phyloP scores from a whole-genome alignment of 2,113 vertebrate genomes.

The Bubo blakistoni region DNA sequence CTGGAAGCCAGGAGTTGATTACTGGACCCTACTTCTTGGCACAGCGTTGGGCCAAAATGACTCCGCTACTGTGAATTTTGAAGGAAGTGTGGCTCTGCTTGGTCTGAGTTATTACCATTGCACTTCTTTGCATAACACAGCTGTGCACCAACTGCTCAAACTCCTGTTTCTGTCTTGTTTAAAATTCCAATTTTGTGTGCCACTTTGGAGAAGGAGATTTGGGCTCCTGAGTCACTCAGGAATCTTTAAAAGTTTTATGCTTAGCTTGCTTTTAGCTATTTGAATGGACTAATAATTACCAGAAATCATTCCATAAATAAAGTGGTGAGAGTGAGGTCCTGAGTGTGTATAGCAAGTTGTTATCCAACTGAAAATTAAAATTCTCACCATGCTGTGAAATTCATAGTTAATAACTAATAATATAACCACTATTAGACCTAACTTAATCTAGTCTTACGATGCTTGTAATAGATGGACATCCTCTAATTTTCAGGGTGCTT shows the following conservation, averaged over 20 bases:
- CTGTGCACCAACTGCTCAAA: neutral
- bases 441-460: neutral
- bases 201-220: neutral
- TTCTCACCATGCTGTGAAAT: neutral
- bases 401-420: neutral
- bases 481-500: constrained; percentile 7
- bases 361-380: neutral
- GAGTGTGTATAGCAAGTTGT: neutral
- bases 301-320: neutral
- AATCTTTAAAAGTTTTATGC: neutral
- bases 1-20: neutral
- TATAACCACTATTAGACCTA: neutral
- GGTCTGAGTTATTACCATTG: neutral
- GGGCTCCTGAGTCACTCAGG: neutral
- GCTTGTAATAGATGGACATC: neutral
- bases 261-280: neutral
- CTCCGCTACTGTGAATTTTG: neutral
- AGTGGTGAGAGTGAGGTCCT: neutral
- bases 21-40: neutral
- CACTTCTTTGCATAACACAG: neutral
- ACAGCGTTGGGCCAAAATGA: neutral
- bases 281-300: neutral
- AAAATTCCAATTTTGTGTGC: neutral
- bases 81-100: neutral
- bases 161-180: neutral